Evolutionary conservation across 2,797 vertebrate genomes (phyloP).

Genomic region (Periparus ater): DNA sequence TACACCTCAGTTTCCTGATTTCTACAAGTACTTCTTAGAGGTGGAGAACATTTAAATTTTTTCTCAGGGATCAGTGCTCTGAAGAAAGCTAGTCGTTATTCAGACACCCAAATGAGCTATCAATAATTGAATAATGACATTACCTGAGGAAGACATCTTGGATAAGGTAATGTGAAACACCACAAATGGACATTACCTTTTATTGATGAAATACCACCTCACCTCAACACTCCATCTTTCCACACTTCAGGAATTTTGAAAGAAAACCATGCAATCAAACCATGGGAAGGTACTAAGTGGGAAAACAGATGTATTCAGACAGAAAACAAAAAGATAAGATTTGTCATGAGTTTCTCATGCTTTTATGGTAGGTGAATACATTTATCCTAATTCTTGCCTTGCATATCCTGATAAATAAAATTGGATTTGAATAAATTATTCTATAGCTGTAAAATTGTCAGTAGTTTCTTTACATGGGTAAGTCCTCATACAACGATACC

Average conservation of each 20-base stretch:
- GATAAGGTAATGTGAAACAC: not conserved
- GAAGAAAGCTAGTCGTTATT: not conserved
- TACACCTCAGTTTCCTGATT: not conserved
- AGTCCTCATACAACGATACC: not conserved
- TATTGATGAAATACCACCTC: not conserved
- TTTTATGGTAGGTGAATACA: fast-evolving
- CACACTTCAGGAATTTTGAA: not conserved
- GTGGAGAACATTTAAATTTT: not conserved
- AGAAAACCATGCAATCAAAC: not conserved
- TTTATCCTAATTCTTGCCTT: not conserved
- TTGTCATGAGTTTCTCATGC: not conserved
- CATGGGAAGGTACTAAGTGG: not conserved
- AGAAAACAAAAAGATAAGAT: not conserved
- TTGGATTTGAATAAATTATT: not conserved
- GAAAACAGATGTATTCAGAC: fast-evolving
- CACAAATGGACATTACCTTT: not conserved
- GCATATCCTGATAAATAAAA: not conserved
- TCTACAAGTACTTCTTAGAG: not conserved
- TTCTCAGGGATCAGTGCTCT: not conserved
- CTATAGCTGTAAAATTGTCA: not conserved
- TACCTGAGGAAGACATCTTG: not conserved
- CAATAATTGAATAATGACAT: not conserved
- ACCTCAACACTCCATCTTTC: not conserved
- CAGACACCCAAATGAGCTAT: not conserved
- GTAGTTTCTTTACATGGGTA: not conserved